phyloP scores from a whole-genome alignment of 2,888 invertebrate genomes.

The Micropterix aruncella region DNA sequence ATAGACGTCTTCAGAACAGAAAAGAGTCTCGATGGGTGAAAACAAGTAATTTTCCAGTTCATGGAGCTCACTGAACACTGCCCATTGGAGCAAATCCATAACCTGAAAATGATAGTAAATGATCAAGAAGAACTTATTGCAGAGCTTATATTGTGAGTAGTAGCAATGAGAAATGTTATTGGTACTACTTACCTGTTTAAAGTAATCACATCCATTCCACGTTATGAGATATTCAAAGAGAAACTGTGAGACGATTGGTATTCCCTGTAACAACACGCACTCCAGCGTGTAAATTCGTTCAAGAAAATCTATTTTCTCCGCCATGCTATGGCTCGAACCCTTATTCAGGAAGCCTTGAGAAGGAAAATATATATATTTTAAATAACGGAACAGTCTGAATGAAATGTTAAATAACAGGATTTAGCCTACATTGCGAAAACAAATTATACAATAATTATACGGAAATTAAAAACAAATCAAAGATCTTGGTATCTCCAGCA shows the following conservation, averaged over 20 bases:
- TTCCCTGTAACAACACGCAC: conserved; percentile 24
- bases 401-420: too few relatives aligned
- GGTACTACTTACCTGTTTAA: conserved; percentile 22
- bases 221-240: conserved; percentile 27
- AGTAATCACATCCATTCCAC: conserved; percentile 32
- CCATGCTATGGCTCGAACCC: conserved; percentile 21
- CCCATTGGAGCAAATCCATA: conserved; percentile 26
- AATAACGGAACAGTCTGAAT: too few relatives aligned
- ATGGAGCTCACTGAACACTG: conserved; percentile 18
- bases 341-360: conserved; percentile 20
- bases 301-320: conserved; percentile 26
- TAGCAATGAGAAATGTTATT: neutral
- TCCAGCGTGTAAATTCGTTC: conserved; percentile 22
- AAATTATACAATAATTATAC: too few relatives aligned
- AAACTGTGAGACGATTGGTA: conserved; percentile 28
- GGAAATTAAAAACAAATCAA: too few relatives aligned
- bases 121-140: too few relatives aligned
- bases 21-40: conserved; percentile 18
- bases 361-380: too few relatives aligned
- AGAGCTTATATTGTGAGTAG: neutral
- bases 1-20: conserved; percentile 22
- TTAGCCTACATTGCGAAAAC: too few relatives aligned
- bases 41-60: conserved; percentile 21
- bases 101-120: too few relatives aligned
- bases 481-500: too few relatives aligned